Conservation (phyloP, 2,888 invertebrate species). For the Axea sp. region DNA sequence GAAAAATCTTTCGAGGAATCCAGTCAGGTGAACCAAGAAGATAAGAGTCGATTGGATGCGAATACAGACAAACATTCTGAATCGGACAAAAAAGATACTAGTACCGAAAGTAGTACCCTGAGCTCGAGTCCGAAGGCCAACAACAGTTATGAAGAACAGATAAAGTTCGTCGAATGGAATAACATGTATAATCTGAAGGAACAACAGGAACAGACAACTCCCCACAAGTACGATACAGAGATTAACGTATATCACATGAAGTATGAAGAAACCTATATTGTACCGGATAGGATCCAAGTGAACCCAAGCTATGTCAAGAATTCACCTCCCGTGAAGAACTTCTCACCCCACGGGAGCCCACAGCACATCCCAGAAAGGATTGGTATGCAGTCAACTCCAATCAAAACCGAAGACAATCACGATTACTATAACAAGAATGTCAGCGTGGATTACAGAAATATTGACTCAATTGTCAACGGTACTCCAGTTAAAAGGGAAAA, state of each 20-base stretch:
- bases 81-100: constrained; percentile 76
- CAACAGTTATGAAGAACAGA: constrained; percentile 77
- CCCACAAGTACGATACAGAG: constrained; percentile 66
- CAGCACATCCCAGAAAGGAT: constrained; percentile 69
- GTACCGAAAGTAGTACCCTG: constrained; percentile 73
- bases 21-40: constrained; percentile 46
- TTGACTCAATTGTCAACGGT: constrained; percentile 76
- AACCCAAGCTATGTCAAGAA: constrained; percentile 34
- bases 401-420: constrained; percentile 71
- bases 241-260: constrained; percentile 62
- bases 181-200: constrained; percentile 74
- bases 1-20: constrained; percentile 73
- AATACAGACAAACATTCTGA: constrained; percentile 73
- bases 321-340: constrained; percentile 36
- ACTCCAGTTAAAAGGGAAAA: constrained; percentile 73
- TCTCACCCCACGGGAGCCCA: constrained; percentile 70
- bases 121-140: constrained; percentile 71
- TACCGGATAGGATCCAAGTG: constrained; percentile 70
- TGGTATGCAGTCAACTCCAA: constrained; percentile 78
- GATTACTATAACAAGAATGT: constrained; percentile 63
- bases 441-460: constrained; percentile 76
- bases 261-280: constrained; percentile 73
- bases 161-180: constrained; percentile 77
- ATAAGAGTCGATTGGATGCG: constrained; percentile 65
- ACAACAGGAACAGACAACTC: constrained; percentile 67